Conservation (phyloP, 2,113 vertebrate genomes). For the Antennarius striatus region DNA sequence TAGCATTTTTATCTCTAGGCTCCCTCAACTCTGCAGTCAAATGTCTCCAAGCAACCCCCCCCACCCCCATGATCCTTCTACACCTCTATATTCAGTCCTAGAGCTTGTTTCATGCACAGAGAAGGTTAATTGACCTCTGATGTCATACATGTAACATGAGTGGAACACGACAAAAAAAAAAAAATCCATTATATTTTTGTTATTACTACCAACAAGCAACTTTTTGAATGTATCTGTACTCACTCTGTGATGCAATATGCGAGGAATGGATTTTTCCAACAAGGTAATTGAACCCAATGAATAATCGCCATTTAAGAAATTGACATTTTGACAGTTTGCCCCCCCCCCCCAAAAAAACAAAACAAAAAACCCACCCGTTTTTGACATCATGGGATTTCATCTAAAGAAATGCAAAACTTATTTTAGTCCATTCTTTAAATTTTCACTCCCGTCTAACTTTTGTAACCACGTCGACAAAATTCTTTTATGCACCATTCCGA, state of each 20-base stretch:
- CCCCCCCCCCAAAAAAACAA: too few species aligned
- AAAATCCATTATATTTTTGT: constrained; percentile 65
- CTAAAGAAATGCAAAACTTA: constrained; percentile 69
- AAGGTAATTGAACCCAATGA: constrained; percentile 55
- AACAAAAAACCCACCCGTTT: constrained; percentile 77
- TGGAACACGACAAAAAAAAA: constrained; percentile 54
- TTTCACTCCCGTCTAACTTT: constrained; percentile 81
- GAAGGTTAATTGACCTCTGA: constrained; percentile 65
- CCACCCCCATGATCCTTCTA: constrained; percentile 9
- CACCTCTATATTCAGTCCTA: constrained; percentile 56
- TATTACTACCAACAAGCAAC: constrained; percentile 70
- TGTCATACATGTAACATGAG: constrained; percentile 65
- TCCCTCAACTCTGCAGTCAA: constrained; percentile 83
- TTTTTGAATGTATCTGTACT: constrained; percentile 63
- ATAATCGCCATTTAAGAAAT: constrained; percentile 51
- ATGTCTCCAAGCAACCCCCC: constrained; percentile 24
- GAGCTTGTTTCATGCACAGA: constrained; percentile 72
- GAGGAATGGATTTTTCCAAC: constrained; percentile 69
- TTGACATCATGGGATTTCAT: constrained; percentile 79
- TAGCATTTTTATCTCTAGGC: constrained; percentile 78
- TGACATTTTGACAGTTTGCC: constrained; percentile 83
- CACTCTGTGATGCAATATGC: constrained; percentile 68
- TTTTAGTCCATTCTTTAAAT: constrained; percentile 80
- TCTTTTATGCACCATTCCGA: constrained; percentile 86
- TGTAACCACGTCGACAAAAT: constrained; percentile 81